These are phyloP conservation scores for Pseudomyrmex flavicornis DNA, from an alignment of 1,140 invertebrate species.

Conservation along the genomic window DNA sequence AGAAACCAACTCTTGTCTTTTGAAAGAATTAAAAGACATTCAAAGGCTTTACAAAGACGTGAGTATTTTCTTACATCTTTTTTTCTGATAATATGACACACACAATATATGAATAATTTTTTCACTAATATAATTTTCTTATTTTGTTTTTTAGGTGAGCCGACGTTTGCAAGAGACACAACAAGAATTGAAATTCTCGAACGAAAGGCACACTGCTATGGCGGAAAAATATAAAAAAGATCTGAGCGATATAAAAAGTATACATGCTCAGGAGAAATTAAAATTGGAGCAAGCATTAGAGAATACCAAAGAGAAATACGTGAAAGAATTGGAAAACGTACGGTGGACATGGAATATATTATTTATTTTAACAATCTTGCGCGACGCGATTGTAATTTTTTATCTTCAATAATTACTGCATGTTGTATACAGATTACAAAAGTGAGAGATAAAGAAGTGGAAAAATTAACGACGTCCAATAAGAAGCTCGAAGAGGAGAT, in stretches of 20 bases:
- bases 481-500: slow-evolving; percentile 78
- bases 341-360: background rate
- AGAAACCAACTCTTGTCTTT: slow-evolving; percentile 70
- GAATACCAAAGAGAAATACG: slow-evolving; percentile 68
- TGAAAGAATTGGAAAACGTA: slow-evolving; percentile 77
- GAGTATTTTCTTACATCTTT: slow-evolving; percentile 13
- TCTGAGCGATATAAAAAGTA: slow-evolving; percentile 70
- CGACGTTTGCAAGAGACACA: slow-evolving; percentile 64
- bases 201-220: slow-evolving; percentile 60
- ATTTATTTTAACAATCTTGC: background rate
- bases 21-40: slow-evolving; percentile 72
- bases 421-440: slow-evolving; percentile 67
- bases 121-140: background rate
- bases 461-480: slow-evolving; percentile 73
- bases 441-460: slow-evolving; percentile 75
- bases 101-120: background rate
- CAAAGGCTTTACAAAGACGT: slow-evolving; percentile 75
- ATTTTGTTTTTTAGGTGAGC: slow-evolving; percentile 63
- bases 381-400: background rate
- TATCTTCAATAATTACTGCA: slow-evolving; percentile 24
- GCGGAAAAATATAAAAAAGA: slow-evolving; percentile 74
- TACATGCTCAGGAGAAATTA: slow-evolving; percentile 70
- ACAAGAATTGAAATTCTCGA: slow-evolving; percentile 70
- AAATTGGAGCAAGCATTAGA: slow-evolving; percentile 72
- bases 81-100: background rate